Base-by-base conservation (phyloP, 1,140 invertebrate genomes). In the Pseudomyrmex dendroicus region DNA sequence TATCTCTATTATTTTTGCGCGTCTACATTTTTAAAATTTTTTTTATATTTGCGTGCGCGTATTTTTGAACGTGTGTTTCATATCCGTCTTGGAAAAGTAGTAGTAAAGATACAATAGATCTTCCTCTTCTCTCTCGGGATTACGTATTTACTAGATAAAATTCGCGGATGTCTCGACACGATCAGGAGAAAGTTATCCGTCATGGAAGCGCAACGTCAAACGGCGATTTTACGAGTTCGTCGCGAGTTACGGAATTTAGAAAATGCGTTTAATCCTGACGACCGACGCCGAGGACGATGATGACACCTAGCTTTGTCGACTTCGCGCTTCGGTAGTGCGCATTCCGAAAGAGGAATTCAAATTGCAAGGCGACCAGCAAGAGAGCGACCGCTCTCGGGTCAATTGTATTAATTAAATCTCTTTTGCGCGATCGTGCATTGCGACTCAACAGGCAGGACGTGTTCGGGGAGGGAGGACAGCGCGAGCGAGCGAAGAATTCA, bases 361-460 rank as follows among this genome's bases (percentile, higher is more conserved):
- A 89, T 88, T 89, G 86, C 86, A 89, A 89, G 76, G 76, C 56
- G 66, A 89, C 84, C 78, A 63, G 83, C 61, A 70, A 70, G 64
- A 64, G 85, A 67, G 83, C 76, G 83, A 68, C 61, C 84, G 70
- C 77, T 89, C 78, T 88, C 84, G 74, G 61, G 80, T 88, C 88
- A 88, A 88, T 88, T 89, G 70, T 82, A 86, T 89, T 89, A 89
- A 89, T 89, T 89, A 86, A 88, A 89, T 89, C 70, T 88, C 78
- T 77, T 89, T 86, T 89, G 86, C 83, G 70, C 63, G 59, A 52
- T 44, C 83, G 57, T 83, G 76, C 82, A 73, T 84, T 73, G 62
- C 73, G 77, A 84, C 78, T 59, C 77, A 48, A 80, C 35, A 66
- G 52, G 35, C 59, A 57, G 50, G 54, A 84, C 73, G 57, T 80